Evolutionary conservation across 1,140 invertebrate genomes (phyloP).

Genomic region (Steinernema feltiae): DNA sequence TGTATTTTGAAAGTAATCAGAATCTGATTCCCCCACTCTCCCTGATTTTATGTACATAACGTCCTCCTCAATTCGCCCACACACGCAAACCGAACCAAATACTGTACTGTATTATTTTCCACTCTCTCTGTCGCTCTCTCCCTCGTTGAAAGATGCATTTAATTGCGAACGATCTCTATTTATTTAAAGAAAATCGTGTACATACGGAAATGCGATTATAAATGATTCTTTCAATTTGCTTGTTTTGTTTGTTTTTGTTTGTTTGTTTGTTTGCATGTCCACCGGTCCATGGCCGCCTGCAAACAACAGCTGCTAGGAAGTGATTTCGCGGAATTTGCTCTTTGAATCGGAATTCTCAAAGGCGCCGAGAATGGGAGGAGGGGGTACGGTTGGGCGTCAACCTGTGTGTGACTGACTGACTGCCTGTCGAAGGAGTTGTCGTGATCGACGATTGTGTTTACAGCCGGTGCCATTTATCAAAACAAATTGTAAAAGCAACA

Average conservation of each 20-base stretch:
- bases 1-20: constrained; percentile 12
- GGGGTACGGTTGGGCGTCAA: not conserved
- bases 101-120: no score
- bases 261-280: not conserved
- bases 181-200: not conserved
- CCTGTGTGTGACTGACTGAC: not conserved
- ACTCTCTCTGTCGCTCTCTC: no score
- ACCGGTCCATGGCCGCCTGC: not conserved
- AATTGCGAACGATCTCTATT: constrained; percentile 14
- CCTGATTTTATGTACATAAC: not conserved
- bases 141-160: no score
- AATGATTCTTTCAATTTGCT: no score
- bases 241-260: no score
- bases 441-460: not conserved
- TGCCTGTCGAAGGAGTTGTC: no score
- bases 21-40: not conserved
- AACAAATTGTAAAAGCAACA: not conserved
- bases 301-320: no score
- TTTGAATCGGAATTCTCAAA: no score
- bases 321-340: no score
- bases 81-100: no score
- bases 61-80: no score
- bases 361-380: no score
- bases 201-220: not conserved
- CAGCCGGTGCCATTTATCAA: not conserved